Base-by-base conservation (phyloP, 2,113 vertebrate species). In the Phylloscopus trochilus region DNA sequence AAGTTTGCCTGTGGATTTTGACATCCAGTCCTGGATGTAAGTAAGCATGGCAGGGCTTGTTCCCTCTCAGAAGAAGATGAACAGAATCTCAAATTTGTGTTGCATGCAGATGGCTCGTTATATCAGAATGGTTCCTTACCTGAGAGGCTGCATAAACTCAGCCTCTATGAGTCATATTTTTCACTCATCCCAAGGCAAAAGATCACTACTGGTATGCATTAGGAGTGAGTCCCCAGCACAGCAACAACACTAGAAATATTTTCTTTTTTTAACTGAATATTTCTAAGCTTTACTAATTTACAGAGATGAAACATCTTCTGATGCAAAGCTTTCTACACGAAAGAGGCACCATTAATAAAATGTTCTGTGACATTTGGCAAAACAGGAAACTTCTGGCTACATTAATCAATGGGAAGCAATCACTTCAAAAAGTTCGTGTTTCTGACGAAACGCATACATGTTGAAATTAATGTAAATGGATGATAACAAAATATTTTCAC, bases 401-500 rank as follows among this genome's bases (percentile, higher is more conserved):
- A 41, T 97, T 95, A 97, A 96, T 96, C 94, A 69, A 39, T 44
- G 20, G 33, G 72, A 85, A 96, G 53, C 59, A 96, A 95, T 96
- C 75, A 39, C 51, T 95, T 93, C 52, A 75, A 83, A 91, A 97
- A 74, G 73, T 78, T 90, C 33, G 30, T 59, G 20, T 82, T 97
- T 68, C 95, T 96, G 86, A 96, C 17, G 33, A 97, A 97, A 95
- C 91, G 83, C 60, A 69, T 93, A 76, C 77, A 62, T 94, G 53
- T 64, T 93, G 89, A 97, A 96, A 97, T 97, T 89, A 96, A 87
- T 87, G 84, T 41, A 93, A 97, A 97, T 89, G 78, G 89, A 83
- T 95, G 97, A 96, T 82, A 93, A 96, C 95, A 95, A 92, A 96
- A 90, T 91, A 93, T 96, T 97, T 97, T 95, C 97, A 97, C 90